These are phyloP conservation scores for Pelosia muscerda DNA, from an alignment of 2,888 invertebrate genomes.

Conservation along the genomic window DNA sequence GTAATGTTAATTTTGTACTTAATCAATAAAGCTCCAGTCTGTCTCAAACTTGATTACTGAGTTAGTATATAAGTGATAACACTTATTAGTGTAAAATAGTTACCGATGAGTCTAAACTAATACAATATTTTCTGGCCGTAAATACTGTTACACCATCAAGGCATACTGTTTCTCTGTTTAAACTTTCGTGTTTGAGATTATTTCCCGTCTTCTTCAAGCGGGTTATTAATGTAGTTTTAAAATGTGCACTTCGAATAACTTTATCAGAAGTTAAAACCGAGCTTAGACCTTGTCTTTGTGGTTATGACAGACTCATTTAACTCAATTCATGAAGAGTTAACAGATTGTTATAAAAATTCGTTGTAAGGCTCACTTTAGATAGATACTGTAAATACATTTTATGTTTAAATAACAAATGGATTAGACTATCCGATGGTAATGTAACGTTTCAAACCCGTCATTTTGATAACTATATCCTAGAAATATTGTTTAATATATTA, in stretches of 20 bases:
- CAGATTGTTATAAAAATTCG: slow-evolving; percentile 36
- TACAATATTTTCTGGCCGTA: background rate
- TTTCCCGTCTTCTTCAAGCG: slow-evolving; percentile 59
- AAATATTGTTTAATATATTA: too few relatives aligned
- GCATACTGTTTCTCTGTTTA: slow-evolving; percentile 45
- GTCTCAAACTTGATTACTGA: too few relatives aligned
- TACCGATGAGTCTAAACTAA: background rate
- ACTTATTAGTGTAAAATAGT: background rate
- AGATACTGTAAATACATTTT: background rate
- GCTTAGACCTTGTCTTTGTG: slow-evolving; percentile 76
- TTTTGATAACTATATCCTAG: background rate
- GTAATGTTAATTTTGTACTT: too few relatives aligned
- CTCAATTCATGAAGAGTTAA: slow-evolving; percentile 62
- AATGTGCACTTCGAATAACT: slow-evolving; percentile 78
- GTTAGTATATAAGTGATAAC: background rate
- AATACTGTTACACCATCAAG: slow-evolving; percentile 32
- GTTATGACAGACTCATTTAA: slow-evolving; percentile 71
- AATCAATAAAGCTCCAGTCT: too few relatives aligned
- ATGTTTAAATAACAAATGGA: background rate
- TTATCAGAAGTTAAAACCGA: slow-evolving; percentile 74
- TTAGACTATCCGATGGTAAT: background rate
- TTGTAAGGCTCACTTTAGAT: background rate
- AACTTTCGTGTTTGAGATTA: slow-evolving; percentile 72
- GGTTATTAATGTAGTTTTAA: slow-evolving; percentile 83
- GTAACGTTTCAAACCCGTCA: background rate